Evolutionary conservation across 2,113 vertebrate genomes (phyloP).

Genomic region (Octodon degus): DNA sequence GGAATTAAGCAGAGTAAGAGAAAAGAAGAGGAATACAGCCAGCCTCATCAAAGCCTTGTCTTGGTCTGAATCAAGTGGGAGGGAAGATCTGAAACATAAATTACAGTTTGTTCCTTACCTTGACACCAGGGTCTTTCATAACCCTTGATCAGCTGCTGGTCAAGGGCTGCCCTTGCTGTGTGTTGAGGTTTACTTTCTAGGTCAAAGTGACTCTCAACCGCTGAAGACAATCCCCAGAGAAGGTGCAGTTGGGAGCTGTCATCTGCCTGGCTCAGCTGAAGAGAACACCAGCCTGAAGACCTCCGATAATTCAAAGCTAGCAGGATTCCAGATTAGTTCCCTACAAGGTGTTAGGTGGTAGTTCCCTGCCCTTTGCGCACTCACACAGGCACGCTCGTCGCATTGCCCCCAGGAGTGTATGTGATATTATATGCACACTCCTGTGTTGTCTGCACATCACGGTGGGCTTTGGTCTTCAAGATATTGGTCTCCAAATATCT

Average conservation of each 20-base stretch:
- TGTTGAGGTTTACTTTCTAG: not conserved
- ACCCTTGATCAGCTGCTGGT: not conserved
- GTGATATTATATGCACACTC: not conserved
- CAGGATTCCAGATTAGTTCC: not conserved
- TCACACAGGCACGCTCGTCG: too few species aligned
- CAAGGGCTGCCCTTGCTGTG: not conserved
- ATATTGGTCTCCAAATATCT: not conserved
- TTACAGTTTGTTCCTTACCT: not conserved
- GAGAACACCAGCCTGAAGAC: not conserved
- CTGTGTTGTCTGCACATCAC: too few species aligned
- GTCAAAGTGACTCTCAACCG: not conserved
- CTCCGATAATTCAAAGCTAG: not conserved
- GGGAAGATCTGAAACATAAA: not conserved
- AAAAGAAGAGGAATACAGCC: not conserved
- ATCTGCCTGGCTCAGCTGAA: not conserved
- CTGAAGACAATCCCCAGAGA: not conserved
- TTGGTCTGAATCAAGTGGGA: fast-evolving
- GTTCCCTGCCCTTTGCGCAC: not conserved
- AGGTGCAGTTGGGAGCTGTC: not conserved
- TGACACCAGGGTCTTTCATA: not conserved
- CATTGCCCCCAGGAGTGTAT: not conserved
- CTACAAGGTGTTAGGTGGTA: not conserved
- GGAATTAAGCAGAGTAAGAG: not conserved
- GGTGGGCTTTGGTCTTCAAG: not conserved
- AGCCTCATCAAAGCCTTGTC: not conserved